Evolutionary conservation across 2,888 invertebrate species (phyloP).

Genomic region (Drosophila algonquin): DNA sequence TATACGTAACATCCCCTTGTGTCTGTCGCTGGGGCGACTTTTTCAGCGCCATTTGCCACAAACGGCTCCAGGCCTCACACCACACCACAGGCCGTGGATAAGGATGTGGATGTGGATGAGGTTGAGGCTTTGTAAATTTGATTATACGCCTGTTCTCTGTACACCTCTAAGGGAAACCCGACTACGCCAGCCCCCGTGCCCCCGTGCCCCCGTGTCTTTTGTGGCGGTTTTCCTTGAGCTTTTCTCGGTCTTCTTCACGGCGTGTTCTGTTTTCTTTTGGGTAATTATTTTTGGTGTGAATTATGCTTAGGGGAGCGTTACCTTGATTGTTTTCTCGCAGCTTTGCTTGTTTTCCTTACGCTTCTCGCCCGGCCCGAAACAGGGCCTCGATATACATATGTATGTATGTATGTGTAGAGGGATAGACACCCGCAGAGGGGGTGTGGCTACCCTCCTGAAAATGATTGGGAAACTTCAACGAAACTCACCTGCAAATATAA

Average conservation of each 20-base stretch:
- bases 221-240: background rate
- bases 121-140: background rate
- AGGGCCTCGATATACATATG: background rate
- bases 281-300: slow-evolving; percentile 67
- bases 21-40: slow-evolving; percentile 23
- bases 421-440: background rate
- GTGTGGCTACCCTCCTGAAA: background rate
- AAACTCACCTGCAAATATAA: slow-evolving; percentile 57
- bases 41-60: slow-evolving; percentile 8
- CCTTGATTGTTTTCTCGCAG: slow-evolving; percentile 42
- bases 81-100: background rate
- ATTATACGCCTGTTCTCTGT: background rate
- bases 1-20: slow-evolving; percentile 58
- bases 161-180: background rate
- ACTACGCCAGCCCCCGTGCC: background rate
- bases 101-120: background rate
- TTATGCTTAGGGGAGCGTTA: slow-evolving; percentile 59
- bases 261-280: slow-evolving; percentile 30
- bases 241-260: slow-evolving; percentile 7
- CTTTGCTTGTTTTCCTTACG: slow-evolving; percentile 35
- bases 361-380: background rate
- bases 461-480: background rate
- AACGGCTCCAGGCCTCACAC: background rate
- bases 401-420: background rate
- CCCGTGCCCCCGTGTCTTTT: background rate